A percentile compares a stretch with the other conserved stretches of the same genome.
Evolutionary conservation across 2,113 vertebrate species (phyloP).

Genomic region (Anseranas semipalmata): DNA sequence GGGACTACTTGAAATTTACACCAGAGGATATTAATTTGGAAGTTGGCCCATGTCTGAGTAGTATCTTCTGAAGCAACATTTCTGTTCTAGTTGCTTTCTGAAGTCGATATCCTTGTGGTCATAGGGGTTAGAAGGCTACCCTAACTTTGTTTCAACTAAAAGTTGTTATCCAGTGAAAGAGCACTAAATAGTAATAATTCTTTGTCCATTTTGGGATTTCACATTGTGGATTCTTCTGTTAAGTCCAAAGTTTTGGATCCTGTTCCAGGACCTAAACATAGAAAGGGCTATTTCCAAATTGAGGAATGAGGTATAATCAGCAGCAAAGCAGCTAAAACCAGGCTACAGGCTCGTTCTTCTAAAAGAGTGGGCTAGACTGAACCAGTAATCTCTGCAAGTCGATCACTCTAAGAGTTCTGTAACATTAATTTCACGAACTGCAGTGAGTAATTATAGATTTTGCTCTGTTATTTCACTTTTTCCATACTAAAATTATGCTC

Average conservation of each 20-base stretch:
- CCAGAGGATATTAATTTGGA: slow-evolving; percentile 41
- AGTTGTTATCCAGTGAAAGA: not conserved
- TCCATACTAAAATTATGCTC: not conserved
- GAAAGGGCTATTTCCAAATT: not conserved
- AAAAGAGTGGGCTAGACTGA: not conserved
- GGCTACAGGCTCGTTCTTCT: not conserved
- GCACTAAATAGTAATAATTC: not conserved
- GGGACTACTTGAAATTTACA: not conserved
- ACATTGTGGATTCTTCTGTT: not conserved
- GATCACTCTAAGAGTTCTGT: not conserved
- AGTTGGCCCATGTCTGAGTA: not conserved
- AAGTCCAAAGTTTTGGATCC: not conserved
- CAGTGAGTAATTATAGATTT: not conserved
- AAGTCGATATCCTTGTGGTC: not conserved
- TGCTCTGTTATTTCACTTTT: not conserved
- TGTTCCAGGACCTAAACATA: not conserved
- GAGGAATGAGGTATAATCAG: not conserved
- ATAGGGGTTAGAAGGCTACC: not conserved
- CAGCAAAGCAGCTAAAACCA: not conserved
- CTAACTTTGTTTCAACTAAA: not conserved
- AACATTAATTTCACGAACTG: not conserved
- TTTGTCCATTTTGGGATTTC: not conserved
- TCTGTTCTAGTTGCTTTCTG: not conserved
- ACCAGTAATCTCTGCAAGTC: not conserved
- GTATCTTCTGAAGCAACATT: not conserved